Conservation (phyloP, 1,140 invertebrate genomes). For the Triops cancriformis region DNA sequence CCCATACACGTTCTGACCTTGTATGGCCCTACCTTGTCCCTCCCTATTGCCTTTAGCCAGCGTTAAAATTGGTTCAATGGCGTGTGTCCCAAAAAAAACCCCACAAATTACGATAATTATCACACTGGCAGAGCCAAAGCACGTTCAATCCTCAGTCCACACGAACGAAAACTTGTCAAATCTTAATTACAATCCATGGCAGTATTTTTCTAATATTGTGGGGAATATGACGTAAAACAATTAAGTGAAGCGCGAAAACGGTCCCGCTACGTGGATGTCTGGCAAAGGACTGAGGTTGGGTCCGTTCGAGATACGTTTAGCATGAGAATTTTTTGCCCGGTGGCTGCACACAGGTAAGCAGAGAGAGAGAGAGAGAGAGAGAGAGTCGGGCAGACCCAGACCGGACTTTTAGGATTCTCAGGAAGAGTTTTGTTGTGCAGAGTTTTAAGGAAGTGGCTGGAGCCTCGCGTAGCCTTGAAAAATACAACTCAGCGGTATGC, state of each 20-base stretch:
- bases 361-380: no score
- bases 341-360: slow-evolving; percentile 8
- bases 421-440: not conserved
- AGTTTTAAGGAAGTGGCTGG: not conserved
- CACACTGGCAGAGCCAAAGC: not conserved
- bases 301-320: not conserved
- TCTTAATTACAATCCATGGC: no score
- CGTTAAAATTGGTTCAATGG: not conserved
- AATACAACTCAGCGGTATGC: not conserved
- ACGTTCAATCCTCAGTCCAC: not conserved
- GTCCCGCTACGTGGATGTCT: not conserved
- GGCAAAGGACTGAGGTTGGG: not conserved
- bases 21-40: slow-evolving; percentile 8
- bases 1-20: slow-evolving; percentile 4
- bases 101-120: not conserved
- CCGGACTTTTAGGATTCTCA: not conserved
- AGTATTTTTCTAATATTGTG: no score
- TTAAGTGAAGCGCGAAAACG: not conserved
- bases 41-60: not conserved
- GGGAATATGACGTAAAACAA: no score
- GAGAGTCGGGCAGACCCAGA: no score
- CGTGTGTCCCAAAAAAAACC: not conserved
- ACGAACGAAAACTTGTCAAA: no score
- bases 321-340: not conserved
- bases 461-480: not conserved